Evolutionary conservation across 2,113 vertebrate genomes (phyloP), one percentile per base, ranked within the genome.

Genomic region (Nestor notabilis): DNA sequence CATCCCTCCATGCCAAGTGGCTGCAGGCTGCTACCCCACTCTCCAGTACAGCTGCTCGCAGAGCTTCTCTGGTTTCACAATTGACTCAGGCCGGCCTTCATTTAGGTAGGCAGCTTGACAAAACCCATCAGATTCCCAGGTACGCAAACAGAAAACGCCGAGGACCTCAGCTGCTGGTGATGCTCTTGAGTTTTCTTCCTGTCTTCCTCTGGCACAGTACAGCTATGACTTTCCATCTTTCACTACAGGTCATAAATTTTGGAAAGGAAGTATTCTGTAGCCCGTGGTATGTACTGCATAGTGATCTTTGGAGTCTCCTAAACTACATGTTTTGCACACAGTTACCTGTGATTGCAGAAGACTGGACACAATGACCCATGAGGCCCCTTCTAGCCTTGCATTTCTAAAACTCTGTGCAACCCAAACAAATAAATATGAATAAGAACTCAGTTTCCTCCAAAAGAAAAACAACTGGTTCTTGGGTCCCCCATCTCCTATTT

Each of bases 321-420:
- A 87, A 44, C 35, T 21, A 60, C 5, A 21, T 2, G 5, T 58
- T 88, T 60, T 0, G 0, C 11, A 25, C 27, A 29, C 2, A 2
- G 46, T n/a, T 77, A 92, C 55, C 39, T 50, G 39, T 20, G n/a
- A 71, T 43, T 56, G 58, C 39, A 71, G 64, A 80, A 83, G n/a
- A 78, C 7, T n/a, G 60, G 60, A n/a, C 37, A 43, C 31, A 53
- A 21, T 10, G 46, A 87, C n/a, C 41, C 44, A 65, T 28, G 35
- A 83, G 17, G 15, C 10, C 17, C 17, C 23, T 76, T 68, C 33
- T 16, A 76, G 39, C 9, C 31, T 72, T 83, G 35, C 16, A n/a
- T 56, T 87, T 92, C 50, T 74, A 89, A 66, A 89, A 83, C 3
- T 17, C 4, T 2, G 18, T 74, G 71, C 49, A 61, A 89, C 61